These are phyloP conservation scores for Aphis gossypii DNA, from an alignment of 1,140 invertebrate species.

Conservation along the genomic window DNA sequence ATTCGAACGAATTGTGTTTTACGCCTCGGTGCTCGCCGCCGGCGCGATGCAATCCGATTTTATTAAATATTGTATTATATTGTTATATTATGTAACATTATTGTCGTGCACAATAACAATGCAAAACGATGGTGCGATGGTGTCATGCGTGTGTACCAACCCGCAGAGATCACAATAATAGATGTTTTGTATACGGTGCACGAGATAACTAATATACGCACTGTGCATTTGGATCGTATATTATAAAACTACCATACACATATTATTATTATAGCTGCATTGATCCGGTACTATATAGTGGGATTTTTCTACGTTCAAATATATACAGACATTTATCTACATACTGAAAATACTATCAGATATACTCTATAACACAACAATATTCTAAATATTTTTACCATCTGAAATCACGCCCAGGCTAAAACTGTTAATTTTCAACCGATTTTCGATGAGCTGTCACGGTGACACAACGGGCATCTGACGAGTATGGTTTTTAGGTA, in stretches of 20 bases:
- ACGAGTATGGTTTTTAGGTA: no score
- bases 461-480: no score
- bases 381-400: no score
- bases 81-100: conserved; percentile 3
- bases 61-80: conserved; percentile 9
- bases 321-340: background rate
- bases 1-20: background rate
- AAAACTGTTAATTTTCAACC: no score
- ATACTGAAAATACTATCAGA: no score
- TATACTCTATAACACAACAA: no score
- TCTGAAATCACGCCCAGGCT: no score
- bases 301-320: background rate
- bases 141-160: background rate
- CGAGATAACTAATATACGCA: conserved; percentile 15
- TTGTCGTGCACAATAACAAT: background rate
- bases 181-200: conserved; percentile 13
- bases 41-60: background rate
- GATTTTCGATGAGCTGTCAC: no score
- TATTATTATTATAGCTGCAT: background rate
- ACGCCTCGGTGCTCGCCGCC: background rate
- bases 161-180: conserved; percentile 3
- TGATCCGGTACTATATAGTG: no score
- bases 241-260: background rate
- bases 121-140: background rate
- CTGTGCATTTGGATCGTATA: background rate